phyloP scores from a whole-genome alignment of 2,797 vertebrate genomes.

The Buphagus erythrorhynchus region DNA sequence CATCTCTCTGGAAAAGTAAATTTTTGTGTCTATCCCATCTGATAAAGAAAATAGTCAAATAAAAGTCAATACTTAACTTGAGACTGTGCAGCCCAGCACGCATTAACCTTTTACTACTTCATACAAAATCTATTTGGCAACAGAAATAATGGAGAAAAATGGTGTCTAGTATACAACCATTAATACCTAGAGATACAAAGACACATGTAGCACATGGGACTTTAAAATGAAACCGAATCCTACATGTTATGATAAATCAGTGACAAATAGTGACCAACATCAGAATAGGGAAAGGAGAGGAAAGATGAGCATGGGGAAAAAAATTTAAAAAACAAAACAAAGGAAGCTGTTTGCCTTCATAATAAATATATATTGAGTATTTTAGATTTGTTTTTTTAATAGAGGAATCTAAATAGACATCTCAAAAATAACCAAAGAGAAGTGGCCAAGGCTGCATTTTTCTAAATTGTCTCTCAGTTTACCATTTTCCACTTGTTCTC shows the following conservation, averaged over 20 bases:
- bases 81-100: neutral
- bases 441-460: neutral
- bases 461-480: neutral
- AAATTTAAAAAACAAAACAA: too few relatives aligned
- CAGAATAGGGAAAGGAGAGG: neutral
- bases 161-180: neutral
- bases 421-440: neutral
- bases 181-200: neutral
- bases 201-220: neutral
- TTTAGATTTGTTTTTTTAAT: neutral
- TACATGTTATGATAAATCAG: neutral
- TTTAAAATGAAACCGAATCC: neutral
- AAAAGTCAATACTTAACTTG: neutral
- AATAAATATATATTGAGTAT: neutral
- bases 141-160: neutral
- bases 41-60: neutral
- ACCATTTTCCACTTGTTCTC: neutral
- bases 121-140: neutral
- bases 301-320: accelerated
- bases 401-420: neutral
- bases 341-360: neutral
- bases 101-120: neutral
- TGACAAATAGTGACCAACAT: neutral
- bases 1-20: neutral
- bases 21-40: neutral